Evolutionary conservation across 2,888 invertebrate species (phyloP), one percentile per base, ranked within the genome.

Genomic region (Autographa gamma): DNA sequence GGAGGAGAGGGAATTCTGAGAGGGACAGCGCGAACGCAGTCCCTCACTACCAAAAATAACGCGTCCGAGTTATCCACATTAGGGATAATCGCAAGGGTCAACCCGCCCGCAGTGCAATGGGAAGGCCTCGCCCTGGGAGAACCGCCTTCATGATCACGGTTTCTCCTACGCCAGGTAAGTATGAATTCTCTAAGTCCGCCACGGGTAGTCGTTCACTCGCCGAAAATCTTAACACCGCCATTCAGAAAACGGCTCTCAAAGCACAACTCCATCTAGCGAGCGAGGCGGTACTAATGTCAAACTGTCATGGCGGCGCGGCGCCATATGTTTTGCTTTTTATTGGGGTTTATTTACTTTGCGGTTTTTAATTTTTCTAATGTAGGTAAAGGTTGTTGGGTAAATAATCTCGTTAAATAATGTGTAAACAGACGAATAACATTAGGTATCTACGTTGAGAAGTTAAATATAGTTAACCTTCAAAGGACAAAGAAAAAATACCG

Each of bases 51-150:
- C 25, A 25, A 25, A 25, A 25, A 25, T 25, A 2, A 25, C 25
- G 25, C 25, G 25, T 25, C 25, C 25, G 25, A 68, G 68, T 68
- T 62, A 68, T 34, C 62, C 68, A 62, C 68, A 68, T 68, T 68
- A 68, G 68, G 68, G 62, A 34, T 68, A 62, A 68, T 68, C 68
- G 61, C 68, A 62, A 38, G 58, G 68, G 68, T 68, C 68, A 68
- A 62, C 68, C 62, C 54, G 34, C 32, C 68, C 68, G 68, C 61
- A 68, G 68, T 68, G 68, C 68, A 68, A 63, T 68, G 68, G 62
- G 18, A 54, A 25, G 56, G 68, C 56, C 68, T 68, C 68, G 56
- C 62, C 68, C 68, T 62, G 69, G 63, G 63, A 63, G 63, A 63
- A 63, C 69, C 69, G 69, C 69, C 69, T 48, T 48, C 16, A 8